Conservation (phyloP, 2,888 invertebrate species). For the Alloplasta piceator region DNA sequence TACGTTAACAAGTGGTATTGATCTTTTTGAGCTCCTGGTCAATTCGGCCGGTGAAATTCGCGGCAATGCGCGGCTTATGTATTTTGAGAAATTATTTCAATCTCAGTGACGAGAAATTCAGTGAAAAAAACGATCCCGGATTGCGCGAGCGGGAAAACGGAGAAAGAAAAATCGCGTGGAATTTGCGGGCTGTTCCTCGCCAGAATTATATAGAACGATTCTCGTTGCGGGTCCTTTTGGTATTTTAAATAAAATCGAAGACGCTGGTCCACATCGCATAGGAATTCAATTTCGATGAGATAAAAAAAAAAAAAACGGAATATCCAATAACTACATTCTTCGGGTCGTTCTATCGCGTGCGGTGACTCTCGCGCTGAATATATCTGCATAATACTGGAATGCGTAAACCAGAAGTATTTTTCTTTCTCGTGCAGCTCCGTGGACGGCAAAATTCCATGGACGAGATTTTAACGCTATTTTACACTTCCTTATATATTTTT, state of each 20-base stretch:
- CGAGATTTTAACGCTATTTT: conserved; percentile 19
- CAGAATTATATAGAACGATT: conserved; percentile 4
- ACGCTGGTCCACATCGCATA: conserved; percentile 66
- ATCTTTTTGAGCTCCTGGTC: neutral
- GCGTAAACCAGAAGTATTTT: conserved; percentile 43
- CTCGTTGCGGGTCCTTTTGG: conserved; percentile 61
- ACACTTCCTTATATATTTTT: conserved; percentile 10
- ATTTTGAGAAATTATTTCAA: conserved; percentile 58
- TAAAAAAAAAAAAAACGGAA: conserved; percentile 67
- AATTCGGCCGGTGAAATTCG: conserved; percentile 18
- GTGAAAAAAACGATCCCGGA: conserved; percentile 30
- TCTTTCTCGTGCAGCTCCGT: neutral
- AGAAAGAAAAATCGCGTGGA: conserved; percentile 62
- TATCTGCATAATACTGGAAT: conserved; percentile 73
- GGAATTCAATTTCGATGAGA: conserved; percentile 80
- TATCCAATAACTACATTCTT: conserved; percentile 82
- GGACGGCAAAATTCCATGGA: conserved; percentile 19
- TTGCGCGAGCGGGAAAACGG: conserved; percentile 43
- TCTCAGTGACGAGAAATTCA: conserved; percentile 59
- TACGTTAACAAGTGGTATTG: no score
- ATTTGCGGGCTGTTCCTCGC: conserved; percentile 43
- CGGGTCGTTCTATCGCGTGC: conserved; percentile 34
- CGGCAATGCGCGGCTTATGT: conserved; percentile 2
- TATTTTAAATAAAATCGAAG: conserved; percentile 77
- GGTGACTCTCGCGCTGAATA: conserved; percentile 65